Percentiles rank a stretch among this genome's conserved stretches.
These are phyloP conservation scores for Drosophila greeni DNA, from an alignment of 2,888 invertebrate species.

Conservation along the genomic window DNA sequence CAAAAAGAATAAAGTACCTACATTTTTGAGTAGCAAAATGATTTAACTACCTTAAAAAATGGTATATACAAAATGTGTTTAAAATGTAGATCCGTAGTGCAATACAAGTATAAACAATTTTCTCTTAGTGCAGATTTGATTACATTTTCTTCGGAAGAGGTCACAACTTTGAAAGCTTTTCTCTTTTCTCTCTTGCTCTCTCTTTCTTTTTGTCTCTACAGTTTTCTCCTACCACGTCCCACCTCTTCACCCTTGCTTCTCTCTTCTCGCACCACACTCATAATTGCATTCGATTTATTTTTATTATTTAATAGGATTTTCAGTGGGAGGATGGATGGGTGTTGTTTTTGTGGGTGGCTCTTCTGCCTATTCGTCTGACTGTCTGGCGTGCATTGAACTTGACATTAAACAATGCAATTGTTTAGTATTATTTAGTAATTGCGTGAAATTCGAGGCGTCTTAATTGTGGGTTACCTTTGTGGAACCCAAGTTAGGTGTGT, in stretches of 20 bases:
- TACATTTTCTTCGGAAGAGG: slow-evolving; percentile 13
- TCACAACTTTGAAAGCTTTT: slow-evolving; percentile 29
- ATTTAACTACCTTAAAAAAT: too few relatives aligned
- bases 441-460: slow-evolving; percentile 60
- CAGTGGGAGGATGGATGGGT: slow-evolving; percentile 27
- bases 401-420: slow-evolving; percentile 65
- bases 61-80: too few relatives aligned
- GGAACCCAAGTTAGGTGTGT: slow-evolving; percentile 28
- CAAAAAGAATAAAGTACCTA: too few relatives aligned
- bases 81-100: too few relatives aligned
- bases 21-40: too few relatives aligned
- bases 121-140: slow-evolving; percentile 4
- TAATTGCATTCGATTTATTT: slow-evolving; percentile 49
- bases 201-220: slow-evolving; percentile 2
- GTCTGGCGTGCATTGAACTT: slow-evolving; percentile 68
- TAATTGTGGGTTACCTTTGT: slow-evolving; percentile 67
- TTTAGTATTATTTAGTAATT: slow-evolving; percentile 64
- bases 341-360: slow-evolving; percentile 31
- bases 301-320: slow-evolving; percentile 66
- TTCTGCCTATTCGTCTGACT: slow-evolving; percentile 34
- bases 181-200: slow-evolving; percentile 39
- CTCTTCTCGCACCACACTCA: slow-evolving; percentile 5
- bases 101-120: not conserved
- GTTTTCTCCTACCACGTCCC: too few relatives aligned
- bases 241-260: not conserved